Base-by-base conservation (phyloP, 30 jellyfish, hydroid and myxozoan genomes). In the Turritopsis dohrnii region DNA sequence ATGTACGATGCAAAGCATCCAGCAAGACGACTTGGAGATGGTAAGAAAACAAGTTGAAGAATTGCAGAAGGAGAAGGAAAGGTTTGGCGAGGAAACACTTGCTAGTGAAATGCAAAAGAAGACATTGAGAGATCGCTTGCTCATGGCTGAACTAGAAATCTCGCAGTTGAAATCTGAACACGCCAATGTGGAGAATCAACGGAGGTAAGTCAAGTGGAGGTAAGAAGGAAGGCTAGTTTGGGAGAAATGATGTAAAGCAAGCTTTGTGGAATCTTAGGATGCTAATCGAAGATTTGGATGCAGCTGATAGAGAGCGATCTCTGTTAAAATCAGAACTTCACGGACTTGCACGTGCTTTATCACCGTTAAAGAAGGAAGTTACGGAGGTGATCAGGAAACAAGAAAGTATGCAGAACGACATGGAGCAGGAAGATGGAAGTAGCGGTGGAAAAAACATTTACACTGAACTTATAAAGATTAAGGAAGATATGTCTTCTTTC, bases 81-180 rank as follows among this genome's bases (percentile, higher is more conserved):
- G 85, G 74, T 71, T 89, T 79, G 83, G 83, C 20, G 88, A 79
- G 19, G 95, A 85, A 74, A 76, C 74, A 18, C 92, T 81, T 54
- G 53, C 66, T 16, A 72, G 72, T 73, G 99, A 86, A 18, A 91
- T 74, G 73, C 92, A 94, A 72, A 85, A 71, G 66, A 84, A 86
- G 31, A 89, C 99, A 18, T 80, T 89, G 85, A 90, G 84, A 21
- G 99, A 94, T 54, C 88, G 97, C 19, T 86, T 94, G 93, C 73
- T 94, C 72, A 86, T 94, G 97, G 97, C 99, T 52, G 99, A 94
- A 77, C 89, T 94, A 71, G 97, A 94, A 54, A 96, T 94, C 9
- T 89, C 97, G 9, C 85, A 96, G 65, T 82, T 94, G 87, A 84
- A 90, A 71, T 92, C 96, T 21, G 97, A 94, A 53, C 89, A 93